Base-by-base conservation (phyloP, 1,140 invertebrate genomes). In the Hypsibius dujardini region DNA sequence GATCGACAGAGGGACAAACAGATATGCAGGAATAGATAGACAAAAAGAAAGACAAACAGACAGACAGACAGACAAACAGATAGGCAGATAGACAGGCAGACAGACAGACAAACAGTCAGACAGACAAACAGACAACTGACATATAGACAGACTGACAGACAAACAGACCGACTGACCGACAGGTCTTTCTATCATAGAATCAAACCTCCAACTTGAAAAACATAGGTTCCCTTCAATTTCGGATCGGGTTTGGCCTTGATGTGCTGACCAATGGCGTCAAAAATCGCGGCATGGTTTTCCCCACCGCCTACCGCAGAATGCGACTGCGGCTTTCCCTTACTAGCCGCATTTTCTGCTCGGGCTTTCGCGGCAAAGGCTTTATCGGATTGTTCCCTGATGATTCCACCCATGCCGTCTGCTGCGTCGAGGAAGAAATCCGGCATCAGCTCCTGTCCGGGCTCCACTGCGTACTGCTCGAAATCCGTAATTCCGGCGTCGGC, bases 351-450 rank as follows among this genome's bases (percentile, higher is more conserved):
- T 72, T 12, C n/a, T 42, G 56, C 46, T 72, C 1, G 28, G 7
- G n/a, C 60, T 46, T 3, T 47, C 46, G n/a, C n/a, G n/a, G n/a
- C n/a, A 46, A 45, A 12, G 71, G n/a, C 2, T 15, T 28, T 72
- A 28, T 62, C 42, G 40, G 12, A 7, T 67, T 71, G 42, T 47
- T 12, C 2, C 15, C 70, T 2, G 2, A 46, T 69, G 47, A 47
- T 7, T 46, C 28, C 28, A 28, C 40, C 70, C 7, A 47, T 56
- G 12, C 28, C 70, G 46, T n/a, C 28, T 2, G 15, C 70, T n/a
- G 81, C 80, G 71, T 92, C 90, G 77, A 96, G 78, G 80, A 96
- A 98, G 79, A 94, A 94, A 80, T 98, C 95, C 1, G 85, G 83
- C 83, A 94, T 86, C 47, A 96, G 81, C 72, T 85, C 79, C 80